A percentile compares a stretch with the other conserved stretches of the same genome.
These are phyloP conservation scores for Chironomus tentans DNA, from an alignment of 2,888 invertebrate genomes.

Conservation along the genomic window DNA sequence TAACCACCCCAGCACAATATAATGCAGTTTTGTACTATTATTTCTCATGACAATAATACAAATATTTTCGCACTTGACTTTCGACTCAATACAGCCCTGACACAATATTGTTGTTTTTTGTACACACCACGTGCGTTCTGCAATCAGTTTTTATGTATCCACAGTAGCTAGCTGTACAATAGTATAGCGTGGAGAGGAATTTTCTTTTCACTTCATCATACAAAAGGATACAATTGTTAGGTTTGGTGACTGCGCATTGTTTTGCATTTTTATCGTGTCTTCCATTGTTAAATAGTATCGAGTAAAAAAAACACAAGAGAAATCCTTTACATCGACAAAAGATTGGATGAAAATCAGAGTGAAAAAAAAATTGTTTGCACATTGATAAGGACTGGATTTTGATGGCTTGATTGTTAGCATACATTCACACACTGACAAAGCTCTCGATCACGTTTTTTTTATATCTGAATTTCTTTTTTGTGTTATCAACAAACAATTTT, in stretches of 20 bases:
- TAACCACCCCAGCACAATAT: background rate
- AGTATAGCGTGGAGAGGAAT: background rate
- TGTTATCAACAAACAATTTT: constrained; percentile 18
- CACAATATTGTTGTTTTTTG: background rate
- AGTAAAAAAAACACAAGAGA: constrained; percentile 1
- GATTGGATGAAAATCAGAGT: background rate
- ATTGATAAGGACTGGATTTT: constrained; percentile 19
- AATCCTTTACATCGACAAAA: constrained; percentile 21
- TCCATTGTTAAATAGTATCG: background rate
- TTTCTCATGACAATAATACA: too few relatives aligned
- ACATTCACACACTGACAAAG: constrained; percentile 6
- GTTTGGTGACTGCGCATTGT: constrained; percentile 23
- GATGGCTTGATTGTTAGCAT: constrained; percentile 8
- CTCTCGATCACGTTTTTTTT: constrained; percentile 19
- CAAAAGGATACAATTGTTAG: constrained; percentile 16
- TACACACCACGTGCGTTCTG: constrained; percentile 13
- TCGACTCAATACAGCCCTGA: constrained; percentile 6
- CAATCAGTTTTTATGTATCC: background rate
- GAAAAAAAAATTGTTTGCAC: constrained; percentile 18
- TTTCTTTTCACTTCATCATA: background rate
- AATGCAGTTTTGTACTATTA: too few relatives aligned
- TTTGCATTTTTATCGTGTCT: constrained; percentile 20
- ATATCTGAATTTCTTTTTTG: constrained; percentile 17
- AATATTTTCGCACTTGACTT: background rate
- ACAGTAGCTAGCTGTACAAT: background rate